Percentiles rank a stretch among this genome's conserved stretches.
Evolutionary conservation across 1,140 invertebrate genomes (phyloP).

Genomic region (Probaryconus sp.): DNA sequence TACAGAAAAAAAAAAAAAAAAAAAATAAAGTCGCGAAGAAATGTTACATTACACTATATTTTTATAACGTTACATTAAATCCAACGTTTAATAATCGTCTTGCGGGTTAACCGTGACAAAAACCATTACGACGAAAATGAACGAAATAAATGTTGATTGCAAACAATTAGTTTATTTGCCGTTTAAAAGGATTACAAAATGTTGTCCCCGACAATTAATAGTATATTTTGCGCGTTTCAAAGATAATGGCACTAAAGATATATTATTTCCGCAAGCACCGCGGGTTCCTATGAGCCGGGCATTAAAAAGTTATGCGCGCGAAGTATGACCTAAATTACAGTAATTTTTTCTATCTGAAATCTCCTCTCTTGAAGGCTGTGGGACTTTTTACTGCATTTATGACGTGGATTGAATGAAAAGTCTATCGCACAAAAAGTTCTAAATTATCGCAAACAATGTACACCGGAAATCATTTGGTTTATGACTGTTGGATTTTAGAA

Average conservation of each 20-base stretch:
- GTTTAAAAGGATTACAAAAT: constrained; percentile 12
- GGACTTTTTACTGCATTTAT: constrained; percentile 35
- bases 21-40: no score
- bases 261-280: constrained; percentile 26
- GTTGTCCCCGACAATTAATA: constrained; percentile 28
- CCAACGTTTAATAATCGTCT: no score
- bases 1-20: no score
- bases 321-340: constrained; percentile 47
- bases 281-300: constrained; percentile 9
- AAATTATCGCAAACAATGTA: constrained; percentile 32
- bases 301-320: constrained; percentile 45
- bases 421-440: constrained; percentile 22
- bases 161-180: no score
- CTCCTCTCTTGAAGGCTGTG: constrained; percentile 33
- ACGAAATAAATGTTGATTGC: no score
- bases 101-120: no score
- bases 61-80: no score
- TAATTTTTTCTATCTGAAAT: constrained; percentile 49
- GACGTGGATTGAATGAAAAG: constrained; percentile 46
- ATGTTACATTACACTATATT: no score
- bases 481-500: no score
- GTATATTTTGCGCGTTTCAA: constrained; percentile 34
- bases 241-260: constrained; percentile 41
- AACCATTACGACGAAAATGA: no score
- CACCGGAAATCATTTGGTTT: constrained; percentile 29